Conservation (phyloP, 2,888 invertebrate genomes). For the Dynastes grantii region DNA sequence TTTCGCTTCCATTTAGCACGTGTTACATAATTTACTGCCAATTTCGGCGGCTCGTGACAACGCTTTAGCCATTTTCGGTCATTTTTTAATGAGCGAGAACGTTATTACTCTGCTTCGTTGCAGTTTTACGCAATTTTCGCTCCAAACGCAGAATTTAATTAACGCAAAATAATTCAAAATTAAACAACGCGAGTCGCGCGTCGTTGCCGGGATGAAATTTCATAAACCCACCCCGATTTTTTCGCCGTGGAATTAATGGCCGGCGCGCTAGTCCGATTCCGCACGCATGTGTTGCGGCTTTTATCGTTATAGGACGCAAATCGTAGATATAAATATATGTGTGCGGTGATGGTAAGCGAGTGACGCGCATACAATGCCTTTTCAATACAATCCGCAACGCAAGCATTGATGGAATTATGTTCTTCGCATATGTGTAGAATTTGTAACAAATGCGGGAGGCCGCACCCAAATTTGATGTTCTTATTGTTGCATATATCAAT, state of each 20-base stretch:
- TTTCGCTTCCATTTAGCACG: no score
- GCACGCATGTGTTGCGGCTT: background rate
- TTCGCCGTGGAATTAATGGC: background rate
- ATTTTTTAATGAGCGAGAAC: no score
- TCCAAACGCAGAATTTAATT: slow-evolving; percentile 21
- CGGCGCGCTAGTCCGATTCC: background rate
- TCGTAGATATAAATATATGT: no score
- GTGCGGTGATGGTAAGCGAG: background rate
- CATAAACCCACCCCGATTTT: background rate
- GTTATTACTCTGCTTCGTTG: background rate
- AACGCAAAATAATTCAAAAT: slow-evolving; percentile 32
- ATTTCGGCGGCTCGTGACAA: no score
- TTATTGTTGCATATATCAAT: background rate
- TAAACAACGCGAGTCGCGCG: background rate
- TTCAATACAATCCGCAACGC: slow-evolving; percentile 4
- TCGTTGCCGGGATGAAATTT: slow-evolving; percentile 1
- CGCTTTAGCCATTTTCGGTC: no score
- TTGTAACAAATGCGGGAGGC: background rate
- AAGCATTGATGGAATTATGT: background rate
- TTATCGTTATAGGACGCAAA: background rate
- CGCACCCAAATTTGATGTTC: background rate
- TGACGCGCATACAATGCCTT: background rate
- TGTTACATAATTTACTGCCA: no score
- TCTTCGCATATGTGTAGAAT: background rate
- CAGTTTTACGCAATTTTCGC: background rate